Percentiles rank a stretch among this genome's conserved stretches.
phyloP scores from a whole-genome alignment of 1,140 invertebrate genomes.

The Drosophila nigrodunni region DNA sequence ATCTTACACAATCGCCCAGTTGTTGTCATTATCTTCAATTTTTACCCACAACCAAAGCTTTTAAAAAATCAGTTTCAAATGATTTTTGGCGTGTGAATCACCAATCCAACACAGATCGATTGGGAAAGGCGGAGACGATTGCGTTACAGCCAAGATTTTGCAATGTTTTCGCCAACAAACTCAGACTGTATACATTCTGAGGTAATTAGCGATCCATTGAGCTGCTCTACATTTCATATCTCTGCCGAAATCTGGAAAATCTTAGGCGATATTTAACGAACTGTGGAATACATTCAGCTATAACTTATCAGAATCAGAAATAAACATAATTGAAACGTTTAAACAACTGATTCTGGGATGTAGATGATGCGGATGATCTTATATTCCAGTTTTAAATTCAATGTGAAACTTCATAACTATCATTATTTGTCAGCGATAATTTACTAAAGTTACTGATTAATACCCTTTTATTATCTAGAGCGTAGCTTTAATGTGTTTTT shows the following conservation, averaged over 20 bases:
- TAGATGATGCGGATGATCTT: too few species aligned
- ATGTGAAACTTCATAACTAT: not conserved
- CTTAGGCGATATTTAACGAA: constrained; percentile 11
- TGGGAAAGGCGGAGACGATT: not conserved
- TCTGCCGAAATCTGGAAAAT: constrained; percentile 11
- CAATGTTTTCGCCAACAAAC: constrained; percentile 3
- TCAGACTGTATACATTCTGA: constrained; percentile 9
- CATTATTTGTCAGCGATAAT: not conserved
- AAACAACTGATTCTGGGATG: not conserved
- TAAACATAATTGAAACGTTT: not conserved
- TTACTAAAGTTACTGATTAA: not conserved
- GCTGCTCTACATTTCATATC: constrained; percentile 9
- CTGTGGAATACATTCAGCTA: not conserved
- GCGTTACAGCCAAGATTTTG: constrained; percentile 2
- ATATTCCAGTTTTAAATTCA: too few species aligned
- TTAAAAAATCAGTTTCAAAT: constrained; percentile 6
- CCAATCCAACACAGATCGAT: constrained; percentile 20
- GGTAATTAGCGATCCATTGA: constrained; percentile 2
- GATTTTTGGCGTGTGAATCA: constrained; percentile 32
- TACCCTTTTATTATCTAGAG: not conserved
- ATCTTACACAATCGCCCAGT: constrained; percentile 33
- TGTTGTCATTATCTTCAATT: constrained; percentile 46
- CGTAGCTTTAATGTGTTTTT: too few species aligned
- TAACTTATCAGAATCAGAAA: not conserved
- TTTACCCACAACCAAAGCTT: constrained; percentile 24